phyloP scores from a whole-genome alignment of 2,797 vertebrate species.

The Chelonia mydas region DNA sequence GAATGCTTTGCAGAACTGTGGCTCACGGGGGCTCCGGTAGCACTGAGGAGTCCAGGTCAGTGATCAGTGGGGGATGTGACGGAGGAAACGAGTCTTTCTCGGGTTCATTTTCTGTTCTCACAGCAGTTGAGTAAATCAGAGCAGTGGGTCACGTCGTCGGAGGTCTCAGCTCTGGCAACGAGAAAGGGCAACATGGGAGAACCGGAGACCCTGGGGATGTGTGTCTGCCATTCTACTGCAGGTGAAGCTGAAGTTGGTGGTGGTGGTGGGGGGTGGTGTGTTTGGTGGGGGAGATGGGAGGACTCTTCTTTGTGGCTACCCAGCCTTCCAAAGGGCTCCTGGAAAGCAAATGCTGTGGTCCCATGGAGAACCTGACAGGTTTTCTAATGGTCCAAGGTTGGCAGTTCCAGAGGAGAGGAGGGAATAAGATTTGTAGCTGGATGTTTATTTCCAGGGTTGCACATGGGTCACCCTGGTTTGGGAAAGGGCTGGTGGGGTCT shows the following conservation, averaged over 20 bases:
- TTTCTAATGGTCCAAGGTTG: background rate
- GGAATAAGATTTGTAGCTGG: background rate
- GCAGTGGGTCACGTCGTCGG: background rate
- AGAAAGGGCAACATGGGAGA: background rate
- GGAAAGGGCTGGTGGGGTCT: background rate
- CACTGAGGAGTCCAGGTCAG: background rate
- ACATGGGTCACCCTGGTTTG: background rate
- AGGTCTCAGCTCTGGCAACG: background rate
- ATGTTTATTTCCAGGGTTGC: background rate
- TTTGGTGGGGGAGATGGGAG: background rate
- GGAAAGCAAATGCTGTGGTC: background rate
- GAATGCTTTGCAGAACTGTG: background rate
- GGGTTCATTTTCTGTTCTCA: background rate
- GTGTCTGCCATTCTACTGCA: background rate
- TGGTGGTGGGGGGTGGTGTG: too few relatives aligned
- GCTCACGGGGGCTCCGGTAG: background rate
- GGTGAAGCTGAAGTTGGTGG: background rate
- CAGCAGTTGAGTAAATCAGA: background rate
- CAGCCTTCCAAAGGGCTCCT: fast-evolving
- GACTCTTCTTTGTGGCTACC: fast-evolving
- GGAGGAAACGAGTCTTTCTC: background rate
- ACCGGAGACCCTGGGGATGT: background rate
- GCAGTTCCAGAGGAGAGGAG: background rate
- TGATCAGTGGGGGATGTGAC: background rate
- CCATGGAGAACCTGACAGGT: background rate